Conservation (phyloP, 2,888 invertebrate genomes). For the Leptopilina drosophilae region DNA sequence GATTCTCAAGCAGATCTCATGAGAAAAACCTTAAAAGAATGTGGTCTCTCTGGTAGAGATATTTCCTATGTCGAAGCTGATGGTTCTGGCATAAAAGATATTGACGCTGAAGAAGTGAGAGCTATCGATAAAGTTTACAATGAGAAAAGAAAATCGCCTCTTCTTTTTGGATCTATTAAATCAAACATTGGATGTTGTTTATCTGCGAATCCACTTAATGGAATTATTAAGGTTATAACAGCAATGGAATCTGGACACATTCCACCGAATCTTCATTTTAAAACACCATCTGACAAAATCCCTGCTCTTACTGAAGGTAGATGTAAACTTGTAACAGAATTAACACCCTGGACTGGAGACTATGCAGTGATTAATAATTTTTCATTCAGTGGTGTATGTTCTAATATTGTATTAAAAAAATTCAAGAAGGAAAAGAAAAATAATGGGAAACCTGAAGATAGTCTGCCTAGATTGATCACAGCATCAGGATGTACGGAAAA, state of each 20-base stretch:
- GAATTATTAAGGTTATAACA: conserved; percentile 54
- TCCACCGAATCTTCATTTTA: conserved; percentile 80
- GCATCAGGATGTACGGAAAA: conserved; percentile 88
- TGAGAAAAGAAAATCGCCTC: conserved; percentile 50
- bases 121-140: conserved; percentile 59
- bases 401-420: conserved; percentile 52
- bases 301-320: conserved; percentile 51
- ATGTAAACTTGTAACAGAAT: conserved; percentile 51
- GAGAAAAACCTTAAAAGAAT: conserved; percentile 49
- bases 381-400: conserved; percentile 46
- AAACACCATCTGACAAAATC: conserved; percentile 69
- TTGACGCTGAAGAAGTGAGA: conserved; percentile 63
- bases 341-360: conserved; percentile 52
- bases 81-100: conserved; percentile 81
- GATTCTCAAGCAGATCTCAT: conserved; percentile 50
- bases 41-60: conserved; percentile 52
- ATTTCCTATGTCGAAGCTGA: conserved; percentile 68
- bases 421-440: conserved; percentile 72
- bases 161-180: conserved; percentile 59
- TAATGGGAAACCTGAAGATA: conserved; percentile 80
- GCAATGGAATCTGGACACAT: conserved; percentile 70
- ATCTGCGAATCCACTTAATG: conserved; percentile 33
- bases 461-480: conserved; percentile 84
- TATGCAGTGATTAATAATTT: conserved; percentile 50
- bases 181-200: conserved; percentile 53